Base-by-base conservation (phyloP, 2,113 vertebrate species). In the Lontra canadensis region DNA sequence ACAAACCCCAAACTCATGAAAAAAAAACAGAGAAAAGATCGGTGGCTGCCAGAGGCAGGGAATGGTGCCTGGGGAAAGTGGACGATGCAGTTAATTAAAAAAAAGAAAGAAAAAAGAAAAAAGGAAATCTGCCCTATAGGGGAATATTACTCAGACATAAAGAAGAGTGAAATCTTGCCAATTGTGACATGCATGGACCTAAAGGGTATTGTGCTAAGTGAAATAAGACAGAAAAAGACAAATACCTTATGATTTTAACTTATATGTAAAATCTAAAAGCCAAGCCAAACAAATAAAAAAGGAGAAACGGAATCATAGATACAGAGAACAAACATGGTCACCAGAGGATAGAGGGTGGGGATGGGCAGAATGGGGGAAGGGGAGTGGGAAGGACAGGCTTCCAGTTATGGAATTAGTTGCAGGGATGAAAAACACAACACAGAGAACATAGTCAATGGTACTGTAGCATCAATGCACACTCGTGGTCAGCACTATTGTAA, bases 21-120 rank as follows among this genome's bases (percentile, higher is more conserved):
- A 81, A 63, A 81, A 65, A 88, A 7, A 25, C 17, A 52, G 78
- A 57, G 63, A 57, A 42, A 21, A 78, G 29, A 20, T 63, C 17
- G 34, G 57, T 26, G 31, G 49, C 47, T 49, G 42, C 57, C 31
- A 63, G n/a, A 71, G n/a, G 29, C 15, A 12, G 25, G 11, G 14
- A 26, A 21, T 9, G 4, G 39, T 7, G 11, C 10, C 15, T 21
- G 8, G n/a, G 34, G n/a, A 11, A 26, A 6, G 34, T 0, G 6
- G 42, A 23, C 0, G n/a, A 57, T 20, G 10, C 13, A n/a, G 47
- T 42, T 36, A 11, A 49, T 76, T 6, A 31, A 76, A 59, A 59
- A 74, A 69, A 59, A n/a, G 6, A 36, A 39, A 36, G n/a, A 29
- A 13, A 63, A 63, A 25, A 39, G 76, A 47, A 26, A 49, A 31